Percentiles rank a stretch among this genome's conserved stretches.
These are phyloP conservation scores for Hypselothyrea guttata DNA, from an alignment of 2,888 invertebrate genomes.

Conservation along the genomic window DNA sequence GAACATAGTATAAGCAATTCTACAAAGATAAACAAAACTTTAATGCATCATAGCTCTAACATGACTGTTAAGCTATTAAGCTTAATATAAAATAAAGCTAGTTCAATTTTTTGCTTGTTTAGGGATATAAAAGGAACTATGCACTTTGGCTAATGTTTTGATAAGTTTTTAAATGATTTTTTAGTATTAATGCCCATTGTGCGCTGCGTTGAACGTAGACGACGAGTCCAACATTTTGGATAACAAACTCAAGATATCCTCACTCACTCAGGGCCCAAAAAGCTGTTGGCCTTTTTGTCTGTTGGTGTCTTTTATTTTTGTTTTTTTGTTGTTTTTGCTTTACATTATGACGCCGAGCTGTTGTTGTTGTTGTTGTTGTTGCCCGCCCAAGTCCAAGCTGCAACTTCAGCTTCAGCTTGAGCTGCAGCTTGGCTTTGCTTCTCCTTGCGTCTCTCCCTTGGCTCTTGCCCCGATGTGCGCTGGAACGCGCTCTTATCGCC, in stretches of 20 bases:
- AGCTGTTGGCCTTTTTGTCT: conserved; percentile 5
- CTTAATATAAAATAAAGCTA: too few relatives aligned
- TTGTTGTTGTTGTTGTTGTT: conserved; percentile 7
- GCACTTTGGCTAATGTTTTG: too few relatives aligned
- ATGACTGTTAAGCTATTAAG: too few relatives aligned
- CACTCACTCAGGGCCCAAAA: conserved; percentile 43
- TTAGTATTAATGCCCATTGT: too few relatives aligned
- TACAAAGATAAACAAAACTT: too few relatives aligned
- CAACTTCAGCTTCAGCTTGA: conserved; percentile 2
- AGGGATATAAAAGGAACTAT: too few relatives aligned
- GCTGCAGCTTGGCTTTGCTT: conserved; percentile 3
- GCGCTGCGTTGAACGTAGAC: conserved; percentile 4
- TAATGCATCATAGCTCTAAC: too few relatives aligned
- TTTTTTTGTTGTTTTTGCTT: conserved; percentile 36
- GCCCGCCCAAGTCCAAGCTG: conserved; percentile 48
- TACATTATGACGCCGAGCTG: conserved; percentile 54
- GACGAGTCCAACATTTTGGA: conserved; percentile 68
- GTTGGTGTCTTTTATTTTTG: conserved; percentile 12
- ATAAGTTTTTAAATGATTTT: too few relatives aligned
- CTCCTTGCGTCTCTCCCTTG: background rate
- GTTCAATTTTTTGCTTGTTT: too few relatives aligned
- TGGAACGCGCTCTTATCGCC: conserved; percentile 67
- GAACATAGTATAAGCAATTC: too few relatives aligned
- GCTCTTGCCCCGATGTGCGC: conserved; percentile 29
- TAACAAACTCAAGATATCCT: conserved; percentile 71